Percentiles rank a stretch among this genome's conserved stretches.
Evolutionary conservation across 2,113 vertebrate species (phyloP).

Genomic region (Tetrao urogallus): DNA sequence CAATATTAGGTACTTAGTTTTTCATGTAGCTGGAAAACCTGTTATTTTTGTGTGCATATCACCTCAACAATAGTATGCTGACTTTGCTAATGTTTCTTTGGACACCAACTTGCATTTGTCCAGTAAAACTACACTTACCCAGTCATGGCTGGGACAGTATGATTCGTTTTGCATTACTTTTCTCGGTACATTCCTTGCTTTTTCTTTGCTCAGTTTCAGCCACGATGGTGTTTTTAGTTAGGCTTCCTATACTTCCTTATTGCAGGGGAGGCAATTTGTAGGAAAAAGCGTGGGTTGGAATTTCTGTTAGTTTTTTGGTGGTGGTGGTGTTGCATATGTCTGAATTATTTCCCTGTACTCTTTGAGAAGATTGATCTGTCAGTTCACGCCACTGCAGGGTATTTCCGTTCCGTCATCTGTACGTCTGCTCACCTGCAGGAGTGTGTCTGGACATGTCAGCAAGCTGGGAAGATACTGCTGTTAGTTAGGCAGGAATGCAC

Average conservation of each 20-base stretch:
- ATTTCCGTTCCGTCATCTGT: not conserved
- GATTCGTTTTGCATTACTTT: not conserved
- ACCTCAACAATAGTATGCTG: not conserved
- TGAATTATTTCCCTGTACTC: not conserved
- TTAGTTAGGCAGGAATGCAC: not conserved
- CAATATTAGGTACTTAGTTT: not conserved
- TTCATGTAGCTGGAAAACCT: not conserved
- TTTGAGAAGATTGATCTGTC: not conserved
- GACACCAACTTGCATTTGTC: not conserved
- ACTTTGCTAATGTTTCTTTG: not conserved
- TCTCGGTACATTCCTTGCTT: rapidly evolving
- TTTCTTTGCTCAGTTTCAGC: not conserved
- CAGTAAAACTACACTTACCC: not conserved
- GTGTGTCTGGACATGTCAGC: not conserved
- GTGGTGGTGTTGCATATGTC: not conserved
- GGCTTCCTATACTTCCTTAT: not conserved
- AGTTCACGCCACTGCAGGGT: not conserved
- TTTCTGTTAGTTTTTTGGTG: not conserved
- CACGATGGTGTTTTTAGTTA: rapidly evolving
- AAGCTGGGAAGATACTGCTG: not conserved
- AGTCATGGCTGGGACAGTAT: not conserved
- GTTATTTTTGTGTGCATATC: not conserved
- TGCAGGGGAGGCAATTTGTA: not conserved
- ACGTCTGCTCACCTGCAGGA: not conserved
- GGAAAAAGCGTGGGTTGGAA: not conserved